phyloP scores from a whole-genome alignment of 2,113 vertebrate genomes.

The Excalfactoria chinensis region DNA sequence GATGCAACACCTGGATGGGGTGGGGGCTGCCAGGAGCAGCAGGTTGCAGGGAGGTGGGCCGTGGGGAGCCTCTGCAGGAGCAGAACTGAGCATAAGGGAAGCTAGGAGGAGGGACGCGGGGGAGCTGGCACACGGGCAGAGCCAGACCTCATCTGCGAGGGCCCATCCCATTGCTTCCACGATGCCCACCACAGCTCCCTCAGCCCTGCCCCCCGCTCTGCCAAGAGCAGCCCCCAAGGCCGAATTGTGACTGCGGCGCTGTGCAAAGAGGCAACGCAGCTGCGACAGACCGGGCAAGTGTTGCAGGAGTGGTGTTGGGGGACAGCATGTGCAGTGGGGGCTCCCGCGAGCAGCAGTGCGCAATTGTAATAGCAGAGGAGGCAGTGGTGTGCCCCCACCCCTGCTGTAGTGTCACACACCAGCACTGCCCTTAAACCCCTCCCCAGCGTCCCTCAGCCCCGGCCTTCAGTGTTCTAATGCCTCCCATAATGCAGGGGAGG shows the following conservation, averaged over 20 bases:
- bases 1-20: not conserved
- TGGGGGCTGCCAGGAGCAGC: not conserved
- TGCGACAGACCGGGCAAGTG: not conserved
- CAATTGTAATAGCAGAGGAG: not conserved
- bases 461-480: not conserved
- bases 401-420: not conserved
- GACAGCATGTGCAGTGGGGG: not conserved
- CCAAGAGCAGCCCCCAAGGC: not conserved
- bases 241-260: not conserved
- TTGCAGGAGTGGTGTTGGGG: not conserved
- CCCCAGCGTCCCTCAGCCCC: not conserved
- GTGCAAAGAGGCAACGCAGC: conserved; percentile 8
- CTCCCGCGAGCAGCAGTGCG: not conserved
- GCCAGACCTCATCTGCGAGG: not conserved
- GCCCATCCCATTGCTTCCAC: not conserved
- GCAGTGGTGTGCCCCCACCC: not conserved
- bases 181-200: not conserved
- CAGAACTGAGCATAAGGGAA: not conserved
- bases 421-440: not conserved
- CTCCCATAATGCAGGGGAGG: not conserved
- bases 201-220: not conserved
- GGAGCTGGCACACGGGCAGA: not conserved
- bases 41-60: not conserved
- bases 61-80: not conserved
- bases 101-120: not conserved